Evolutionary conservation across 2,797 vertebrate genomes (phyloP).

Genomic region (Nothura maculosa): DNA sequence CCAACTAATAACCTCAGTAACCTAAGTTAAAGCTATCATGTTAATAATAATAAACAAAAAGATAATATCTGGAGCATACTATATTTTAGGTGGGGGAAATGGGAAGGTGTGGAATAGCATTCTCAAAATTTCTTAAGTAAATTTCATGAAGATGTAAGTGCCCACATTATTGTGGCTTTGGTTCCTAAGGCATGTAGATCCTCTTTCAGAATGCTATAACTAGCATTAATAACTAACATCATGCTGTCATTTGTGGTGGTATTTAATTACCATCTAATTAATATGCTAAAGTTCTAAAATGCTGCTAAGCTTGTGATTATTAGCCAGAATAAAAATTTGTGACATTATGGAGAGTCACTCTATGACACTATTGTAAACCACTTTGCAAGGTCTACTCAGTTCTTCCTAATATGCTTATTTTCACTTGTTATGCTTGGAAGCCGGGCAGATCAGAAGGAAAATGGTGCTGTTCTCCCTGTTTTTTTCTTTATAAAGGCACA

Average conservation of each 20-base stretch:
- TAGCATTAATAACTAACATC: constrained; percentile 4
- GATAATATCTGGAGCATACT: neutral
- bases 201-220: neutral
- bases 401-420: constrained; percentile 10
- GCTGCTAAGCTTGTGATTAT: neutral
- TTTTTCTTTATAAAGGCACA: constrained; percentile 29
- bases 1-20: neutral
- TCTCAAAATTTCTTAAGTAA: neutral
- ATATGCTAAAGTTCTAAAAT: neutral
- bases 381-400: neutral
- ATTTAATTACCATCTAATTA: constrained; percentile 33
- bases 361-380: neutral
- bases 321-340: neutral
- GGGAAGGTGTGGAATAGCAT: neutral
- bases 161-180: neutral
- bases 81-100: neutral
- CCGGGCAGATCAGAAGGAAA: constrained; percentile 17
- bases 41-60: neutral
- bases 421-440: neutral
- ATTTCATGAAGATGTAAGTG: neutral
- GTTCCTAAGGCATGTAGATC: neutral
- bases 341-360: neutral
- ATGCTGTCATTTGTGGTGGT: neutral
- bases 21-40: neutral
- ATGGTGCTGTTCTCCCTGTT: neutral